Base-by-base conservation (phyloP, 2,888 invertebrate genomes). In the Aphelenchoides bicaudatus region DNA sequence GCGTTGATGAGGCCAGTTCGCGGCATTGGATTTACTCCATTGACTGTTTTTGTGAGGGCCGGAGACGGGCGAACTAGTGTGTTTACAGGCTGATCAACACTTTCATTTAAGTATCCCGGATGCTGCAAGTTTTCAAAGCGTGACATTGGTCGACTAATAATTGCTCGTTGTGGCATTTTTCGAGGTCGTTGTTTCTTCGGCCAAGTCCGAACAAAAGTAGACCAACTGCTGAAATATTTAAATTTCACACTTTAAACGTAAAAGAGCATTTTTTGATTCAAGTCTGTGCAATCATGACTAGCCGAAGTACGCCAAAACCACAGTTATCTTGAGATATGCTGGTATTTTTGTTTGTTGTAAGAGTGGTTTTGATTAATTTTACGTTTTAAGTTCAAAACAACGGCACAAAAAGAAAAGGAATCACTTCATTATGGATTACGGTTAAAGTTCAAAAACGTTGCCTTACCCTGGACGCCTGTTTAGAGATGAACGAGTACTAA, bases 61-160 rank as follows among this genome's bases (percentile, higher is more conserved):
- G 43, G 23, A 43, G n/a, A 8, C 43, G 43, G 43, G 16, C 8
- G 43, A 43, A 43, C 25, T 19, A 43, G 43, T 6, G 43, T 8
- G 43, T 21, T 43, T 25, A 21, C 23, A 8, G 43, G 43, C 23
- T 6, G 21, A 43, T n/a, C 25, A 19, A 43, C 43, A n/a, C 43
- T 43, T n/a, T 43, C 43, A n/a, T 43, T 43, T 25, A 43, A 43
- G 23, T 43, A 43, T 21, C 43, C 43, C 21, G 43, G 43, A 43
- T 43, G 43, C 25, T 25, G 43, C 21, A 43, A 43, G 23, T 21
- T 25, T 10, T n/a, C 43, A 21, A 25, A n/a, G 10, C 43, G 52
- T 38, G n/a, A 13, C 3, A 51, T 38, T 6, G 52, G 38, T 25
- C 19, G 31, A 10, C 10, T 30, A 1, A 34, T 4, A 16, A 28